Evolutionary conservation across 2,888 invertebrate genomes (phyloP).

Genomic region (Tholera decimalis): DNA sequence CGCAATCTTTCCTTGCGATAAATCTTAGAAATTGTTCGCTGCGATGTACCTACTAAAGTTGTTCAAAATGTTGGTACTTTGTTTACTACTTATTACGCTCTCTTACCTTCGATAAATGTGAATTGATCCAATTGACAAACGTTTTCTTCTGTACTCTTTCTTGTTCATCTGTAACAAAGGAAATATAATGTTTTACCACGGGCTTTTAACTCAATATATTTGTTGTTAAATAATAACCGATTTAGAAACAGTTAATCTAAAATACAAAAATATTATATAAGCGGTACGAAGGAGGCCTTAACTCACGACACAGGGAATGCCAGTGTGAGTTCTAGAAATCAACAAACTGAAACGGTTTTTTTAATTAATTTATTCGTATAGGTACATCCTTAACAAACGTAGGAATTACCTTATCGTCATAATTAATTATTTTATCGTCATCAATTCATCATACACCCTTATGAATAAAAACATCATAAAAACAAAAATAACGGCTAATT

Average conservation of each 20-base stretch:
- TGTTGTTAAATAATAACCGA: background rate
- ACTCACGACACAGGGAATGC: no score
- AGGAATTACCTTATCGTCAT: no score
- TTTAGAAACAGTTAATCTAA: background rate
- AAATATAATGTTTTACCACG: slow-evolving; percentile 8
- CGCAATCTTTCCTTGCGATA: slow-evolving; percentile 7
- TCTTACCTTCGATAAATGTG: slow-evolving; percentile 97
- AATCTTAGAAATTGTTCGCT: slow-evolving; percentile 12
- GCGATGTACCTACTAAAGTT: background rate
- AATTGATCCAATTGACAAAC: slow-evolving; percentile 99
- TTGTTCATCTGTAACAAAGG: slow-evolving; percentile 97
- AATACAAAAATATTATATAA: background rate
- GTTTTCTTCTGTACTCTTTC: slow-evolving; percentile 99
- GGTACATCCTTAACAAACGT: no score
- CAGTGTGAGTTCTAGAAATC: no score
- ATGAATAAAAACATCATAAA: no score
- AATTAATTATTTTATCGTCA: no score
- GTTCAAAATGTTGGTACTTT: background rate
- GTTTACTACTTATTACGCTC: slow-evolving; percentile 3
- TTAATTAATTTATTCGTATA: no score
- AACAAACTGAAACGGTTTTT: no score
- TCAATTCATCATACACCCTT: no score
- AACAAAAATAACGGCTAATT: slow-evolving; percentile 20
- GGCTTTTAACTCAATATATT: background rate
- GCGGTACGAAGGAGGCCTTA: no score